phyloP scores from a whole-genome alignment of 37 sponge, comb jelly and placozoan genomes.

The Chondrilla cf. caribensis region DNA sequence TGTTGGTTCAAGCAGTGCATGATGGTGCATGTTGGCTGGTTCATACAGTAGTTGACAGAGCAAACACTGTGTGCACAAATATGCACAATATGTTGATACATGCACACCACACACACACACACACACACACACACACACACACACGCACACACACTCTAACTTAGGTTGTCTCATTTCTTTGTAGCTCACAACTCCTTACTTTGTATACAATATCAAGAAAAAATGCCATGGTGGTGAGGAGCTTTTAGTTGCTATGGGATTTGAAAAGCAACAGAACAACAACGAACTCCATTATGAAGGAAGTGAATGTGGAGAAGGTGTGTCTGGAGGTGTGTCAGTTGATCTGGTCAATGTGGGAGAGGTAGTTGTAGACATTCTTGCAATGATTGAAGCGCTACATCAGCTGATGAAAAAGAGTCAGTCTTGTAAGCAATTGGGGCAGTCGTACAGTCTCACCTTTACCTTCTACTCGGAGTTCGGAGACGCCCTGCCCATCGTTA shows the following conservation, averaged over 20 bases:
- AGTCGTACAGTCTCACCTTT: background rate
- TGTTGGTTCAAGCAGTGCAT: too few species aligned
- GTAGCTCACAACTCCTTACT: slow-evolving; percentile 22
- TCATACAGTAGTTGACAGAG: too few species aligned
- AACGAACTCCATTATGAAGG: background rate
- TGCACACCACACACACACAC: too few species aligned
- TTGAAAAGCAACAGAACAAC: too few species aligned
- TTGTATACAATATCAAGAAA: slow-evolving; percentile 31
- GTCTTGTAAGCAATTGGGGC: background rate
- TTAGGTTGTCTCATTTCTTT: too few species aligned
- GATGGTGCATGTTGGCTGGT: too few species aligned
- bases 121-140: too few species aligned
- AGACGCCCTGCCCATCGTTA: background rate
- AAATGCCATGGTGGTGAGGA: background rate
- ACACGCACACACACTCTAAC: too few species aligned
- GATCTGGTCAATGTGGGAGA: background rate
- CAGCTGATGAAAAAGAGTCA: background rate
- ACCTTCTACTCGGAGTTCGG: background rate
- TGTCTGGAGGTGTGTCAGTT: too few species aligned
- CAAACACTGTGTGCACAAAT: too few species aligned
- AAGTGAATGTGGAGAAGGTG: too few species aligned
- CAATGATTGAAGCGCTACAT: background rate
- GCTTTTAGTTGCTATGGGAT: background rate
- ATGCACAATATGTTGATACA: too few species aligned
- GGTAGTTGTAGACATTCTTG: background rate